Evolutionary conservation across 2,888 invertebrate genomes (phyloP), one percentile per base, ranked within the genome.

Genomic region (Abrostola tripartita): DNA sequence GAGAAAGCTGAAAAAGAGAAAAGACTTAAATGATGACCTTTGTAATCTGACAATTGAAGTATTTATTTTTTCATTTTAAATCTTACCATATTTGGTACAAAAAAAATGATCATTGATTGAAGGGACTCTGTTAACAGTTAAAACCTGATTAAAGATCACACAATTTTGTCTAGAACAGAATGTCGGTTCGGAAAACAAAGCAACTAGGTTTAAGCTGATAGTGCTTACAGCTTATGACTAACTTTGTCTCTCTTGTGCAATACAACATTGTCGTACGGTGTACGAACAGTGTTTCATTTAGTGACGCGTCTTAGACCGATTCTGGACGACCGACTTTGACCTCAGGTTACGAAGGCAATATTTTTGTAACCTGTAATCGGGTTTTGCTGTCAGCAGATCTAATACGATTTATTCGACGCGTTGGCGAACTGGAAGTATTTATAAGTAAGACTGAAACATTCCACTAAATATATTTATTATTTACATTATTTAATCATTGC

Each of bases 361-460:
- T 24, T 14, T 24, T 4, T 47, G 12, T 24, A 24, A 14, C 8
- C 1, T 5, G 14, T 14, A 47, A 47, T 24, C 14, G 24, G 44
- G 44, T 47, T 47, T 47, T 8, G 9, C 44, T 47, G 35, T 59
- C 59, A 63, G 47, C 50, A 52, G 42, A 37, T 62, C 42, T 60
- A 59, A 66, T 68, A 59, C 65, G 40, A 52, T 54, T 63, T 65
- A 63, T 71, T 60, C 68, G 61, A 64, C 56, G 51, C 63, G 75
- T 61, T 65, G 52, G 73, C 59, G 81, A 82, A 82, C 79, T 85
- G 53, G 80, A 88, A 87, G 88, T 92, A 92, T 88, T 90, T 88
- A 86, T 61, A 64, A 83, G 76, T 80, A 89, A 91, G 92, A 92
- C 92, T 93, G 92, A 92, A 79, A 87, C 91, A 92, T 92, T 93